Evolutionary conservation across 2,888 invertebrate genomes (phyloP).

Genomic region (Drosophila borealis): DNA sequence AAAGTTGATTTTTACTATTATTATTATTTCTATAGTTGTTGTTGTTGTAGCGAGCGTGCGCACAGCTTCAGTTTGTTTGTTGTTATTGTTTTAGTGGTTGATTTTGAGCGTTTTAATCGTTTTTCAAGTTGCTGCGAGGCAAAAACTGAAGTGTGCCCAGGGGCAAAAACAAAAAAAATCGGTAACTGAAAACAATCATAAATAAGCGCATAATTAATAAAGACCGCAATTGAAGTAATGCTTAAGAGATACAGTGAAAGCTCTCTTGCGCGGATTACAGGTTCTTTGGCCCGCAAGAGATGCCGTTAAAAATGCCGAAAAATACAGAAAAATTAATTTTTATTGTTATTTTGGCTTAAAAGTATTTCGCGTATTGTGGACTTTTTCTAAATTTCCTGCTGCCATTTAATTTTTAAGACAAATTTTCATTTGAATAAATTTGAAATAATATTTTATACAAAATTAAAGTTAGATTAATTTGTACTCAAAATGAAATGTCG

Average conservation of each 20-base stretch:
- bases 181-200: slow-evolving; percentile 7
- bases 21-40: slow-evolving; percentile 18
- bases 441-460: no score
- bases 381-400: no score
- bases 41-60: slow-evolving; percentile 32
- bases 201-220: slow-evolving; percentile 53
- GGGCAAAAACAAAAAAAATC: slow-evolving; percentile 17
- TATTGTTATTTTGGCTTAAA: no score
- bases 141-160: slow-evolving; percentile 40
- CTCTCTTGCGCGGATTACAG: neutral
- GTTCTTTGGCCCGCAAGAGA: no score
- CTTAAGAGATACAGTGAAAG: slow-evolving; percentile 9
- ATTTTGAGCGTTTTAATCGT: slow-evolving; percentile 55
- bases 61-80: slow-evolving; percentile 31
- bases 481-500: no score
- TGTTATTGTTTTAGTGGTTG: slow-evolving; percentile 43
- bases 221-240: slow-evolving; percentile 36
- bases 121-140: slow-evolving; percentile 40
- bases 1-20: slow-evolving; percentile 49
- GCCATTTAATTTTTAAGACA: no score
- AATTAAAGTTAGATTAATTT: no score
- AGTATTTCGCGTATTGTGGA: no score
- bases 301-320: neutral
- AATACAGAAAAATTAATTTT: no score
- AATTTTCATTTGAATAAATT: no score